Evolutionary conservation across 2,888 invertebrate species (phyloP).

Genomic region (Lordiphosa fenestrarum): DNA sequence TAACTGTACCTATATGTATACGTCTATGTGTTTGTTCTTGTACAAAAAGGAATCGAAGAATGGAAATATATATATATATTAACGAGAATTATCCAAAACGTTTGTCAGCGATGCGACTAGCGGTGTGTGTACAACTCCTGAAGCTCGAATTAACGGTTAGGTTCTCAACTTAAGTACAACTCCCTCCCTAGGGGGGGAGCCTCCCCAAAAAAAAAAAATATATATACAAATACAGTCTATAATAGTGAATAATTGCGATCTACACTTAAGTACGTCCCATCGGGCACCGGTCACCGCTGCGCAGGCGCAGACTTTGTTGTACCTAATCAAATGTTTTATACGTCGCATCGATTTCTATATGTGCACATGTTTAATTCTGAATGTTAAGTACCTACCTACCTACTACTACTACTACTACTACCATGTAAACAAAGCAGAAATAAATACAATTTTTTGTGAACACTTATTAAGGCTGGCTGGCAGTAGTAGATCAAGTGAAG

Average conservation of each 20-base stretch:
- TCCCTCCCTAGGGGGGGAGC: no score
- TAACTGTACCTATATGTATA: slow-evolving; percentile 42
- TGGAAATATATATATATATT: slow-evolving; percentile 18
- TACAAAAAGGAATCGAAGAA: slow-evolving; percentile 27
- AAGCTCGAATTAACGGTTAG: slow-evolving; percentile 62
- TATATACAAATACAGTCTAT: slow-evolving; percentile 13
- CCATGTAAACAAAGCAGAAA: slow-evolving; percentile 30
- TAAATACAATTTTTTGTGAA: slow-evolving; percentile 17
- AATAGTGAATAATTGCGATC: slow-evolving; percentile 19
- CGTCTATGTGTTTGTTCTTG: slow-evolving; percentile 40
- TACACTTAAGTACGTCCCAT: slow-evolving; percentile 58
- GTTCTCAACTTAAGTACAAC: slow-evolving; percentile 43
- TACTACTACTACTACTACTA: background rate
- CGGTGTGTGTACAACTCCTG: slow-evolving; percentile 35
- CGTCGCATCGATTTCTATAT: slow-evolving; percentile 8
- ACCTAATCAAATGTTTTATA: slow-evolving; percentile 52
- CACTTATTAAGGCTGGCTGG: background rate
- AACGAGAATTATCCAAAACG: slow-evolving; percentile 22
- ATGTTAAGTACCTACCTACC: slow-evolving; percentile 32
- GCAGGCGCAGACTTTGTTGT: slow-evolving; percentile 67
- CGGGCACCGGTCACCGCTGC: slow-evolving; percentile 57
- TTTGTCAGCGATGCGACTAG: slow-evolving; percentile 43
- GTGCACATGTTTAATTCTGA: slow-evolving; percentile 38
- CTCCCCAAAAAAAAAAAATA: slow-evolving; percentile 5
- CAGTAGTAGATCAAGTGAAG: background rate